Base-by-base conservation (phyloP, 2,797 vertebrate species). In the Chelmon rostratus region DNA sequence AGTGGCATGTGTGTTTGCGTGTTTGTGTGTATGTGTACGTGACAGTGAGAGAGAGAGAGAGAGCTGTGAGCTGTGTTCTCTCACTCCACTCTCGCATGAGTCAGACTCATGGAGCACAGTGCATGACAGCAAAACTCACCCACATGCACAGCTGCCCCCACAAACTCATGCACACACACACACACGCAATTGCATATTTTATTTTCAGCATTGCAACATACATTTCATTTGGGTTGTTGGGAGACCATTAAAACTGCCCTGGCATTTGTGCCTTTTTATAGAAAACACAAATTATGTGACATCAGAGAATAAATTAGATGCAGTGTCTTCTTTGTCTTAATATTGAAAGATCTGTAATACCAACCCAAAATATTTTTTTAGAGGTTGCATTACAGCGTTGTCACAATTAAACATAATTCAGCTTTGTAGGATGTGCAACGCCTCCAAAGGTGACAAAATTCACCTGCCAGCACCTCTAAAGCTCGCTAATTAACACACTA, bases 41-140 rank as follows among this genome's bases (percentile, higher is more conserved):
- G 28, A 31, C 28, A 31, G 28, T 28, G 28, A 28, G 28, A 28
- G 52, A 73, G 68, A 66, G 69, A 79, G 54, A 68, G 58, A 40
- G 72, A 82, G 68, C 73, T 83, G 78, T 83, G 81, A 86, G 84
- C 76, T 84, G 76, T 81, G 82, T 92, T 88, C 74, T 90, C 79
- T 88, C 87, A 88, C 85, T 83, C 81, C 74, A 86, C 76, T 88
- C 77, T 88, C 31, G 73, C 90, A 90, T 92, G 90, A 93, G 86
- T 92, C 93, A 91, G 85, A 86, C 78, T 82, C 82, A 79, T 70
- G 84, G 84, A 91, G 88, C 89, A 90, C 87, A 87, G 87, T 81
- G 86, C 85, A 73, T 91, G 89, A 94, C 91, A 92, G 89, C 77
- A 90, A 88, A 92, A 88, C 90, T 92, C 91, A 92, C 91, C 91